These are phyloP conservation scores for Drosophila pseudoananassae DNA, from an alignment of 1,140 invertebrate species.

Conservation along the genomic window DNA sequence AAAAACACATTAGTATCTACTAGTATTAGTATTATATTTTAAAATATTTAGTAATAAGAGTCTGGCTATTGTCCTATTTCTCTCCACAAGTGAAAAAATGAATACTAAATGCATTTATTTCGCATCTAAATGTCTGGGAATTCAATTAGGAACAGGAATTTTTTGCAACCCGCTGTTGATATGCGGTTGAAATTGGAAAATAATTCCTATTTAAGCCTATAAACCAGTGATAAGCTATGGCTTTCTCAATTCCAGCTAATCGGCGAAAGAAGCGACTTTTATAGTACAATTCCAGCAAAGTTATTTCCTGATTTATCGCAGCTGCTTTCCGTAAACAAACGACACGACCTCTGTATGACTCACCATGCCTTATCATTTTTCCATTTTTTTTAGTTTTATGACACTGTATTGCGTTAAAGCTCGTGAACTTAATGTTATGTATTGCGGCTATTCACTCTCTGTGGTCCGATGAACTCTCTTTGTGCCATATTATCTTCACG, in stretches of 20 bases:
- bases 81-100: conserved; percentile 4
- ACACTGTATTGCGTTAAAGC: neutral
- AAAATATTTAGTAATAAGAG: too few relatives aligned
- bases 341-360: conserved; percentile 19
- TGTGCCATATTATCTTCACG: conserved; percentile 23
- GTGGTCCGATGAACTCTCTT: neutral
- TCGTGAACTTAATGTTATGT: conserved; percentile 3
- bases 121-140: conserved; percentile 37
- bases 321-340: conserved; percentile 7
- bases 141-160: conserved; percentile 56
- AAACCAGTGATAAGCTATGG: conserved; percentile 7
- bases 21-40: too few relatives aligned
- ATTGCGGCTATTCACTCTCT: neutral
- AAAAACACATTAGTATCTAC: neutral
- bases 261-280: neutral
- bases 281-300: conserved; percentile 9
- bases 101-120: conserved; percentile 6
- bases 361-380: conserved; percentile 4
- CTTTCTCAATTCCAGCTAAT: conserved; percentile 4
- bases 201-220: neutral
- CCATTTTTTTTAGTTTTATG: neutral
- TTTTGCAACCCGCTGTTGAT: conserved; percentile 23
- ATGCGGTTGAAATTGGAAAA: too few relatives aligned
- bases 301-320: conserved; percentile 13
- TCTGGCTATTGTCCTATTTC: too few relatives aligned